These are phyloP conservation scores for Antedon mediterranea DNA, from an alignment of 53 echinoderm and acorn worm species.

Conservation along the genomic window DNA sequence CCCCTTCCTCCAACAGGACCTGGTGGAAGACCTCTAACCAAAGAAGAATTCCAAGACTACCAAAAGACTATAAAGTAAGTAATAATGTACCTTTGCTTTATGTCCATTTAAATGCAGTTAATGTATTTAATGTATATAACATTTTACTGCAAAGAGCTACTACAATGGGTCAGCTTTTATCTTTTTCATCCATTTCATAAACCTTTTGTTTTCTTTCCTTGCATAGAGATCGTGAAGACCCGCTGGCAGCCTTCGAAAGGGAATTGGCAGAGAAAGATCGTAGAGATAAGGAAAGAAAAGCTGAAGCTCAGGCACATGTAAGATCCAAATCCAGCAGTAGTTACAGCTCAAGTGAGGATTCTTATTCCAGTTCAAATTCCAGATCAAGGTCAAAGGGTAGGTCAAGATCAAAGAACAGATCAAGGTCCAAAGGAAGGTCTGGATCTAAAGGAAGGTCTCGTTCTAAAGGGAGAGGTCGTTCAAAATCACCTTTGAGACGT, in stretches of 20 bases:
- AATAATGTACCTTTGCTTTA: not conserved
- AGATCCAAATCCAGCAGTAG: conserved; percentile 1
- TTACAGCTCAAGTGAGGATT: not conserved
- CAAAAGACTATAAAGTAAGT: conserved; percentile 47
- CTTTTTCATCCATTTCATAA: not conserved
- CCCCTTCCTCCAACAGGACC: conserved; percentile 25
- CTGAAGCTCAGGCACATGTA: conserved; percentile 9
- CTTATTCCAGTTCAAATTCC: conserved; percentile 2
- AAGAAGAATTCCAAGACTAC: conserved; percentile 52
- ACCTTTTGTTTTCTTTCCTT: conserved; percentile 14
- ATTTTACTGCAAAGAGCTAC: no score
- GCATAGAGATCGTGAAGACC: conserved; percentile 25
- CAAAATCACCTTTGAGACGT: conserved; percentile 6
- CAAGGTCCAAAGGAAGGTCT: not conserved
- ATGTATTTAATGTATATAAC: no score
- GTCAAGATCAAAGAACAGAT: conserved; percentile 29
- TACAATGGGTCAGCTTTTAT: conserved; percentile 13
- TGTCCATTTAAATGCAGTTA: no score
- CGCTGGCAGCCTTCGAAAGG: conserved; percentile 5
- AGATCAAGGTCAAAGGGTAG: conserved; percentile 37
- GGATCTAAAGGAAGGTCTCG: conserved; percentile 8
- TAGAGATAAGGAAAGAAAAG: not conserved
- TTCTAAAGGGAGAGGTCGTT: conserved; percentile 7
- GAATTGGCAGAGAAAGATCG: not conserved
- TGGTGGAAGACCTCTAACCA: conserved; percentile 46